Evolutionary conservation across 2,797 vertebrate genomes (phyloP), one percentile per base, ranked within the genome.

Genomic region (Enteromius trimaculatus): DNA sequence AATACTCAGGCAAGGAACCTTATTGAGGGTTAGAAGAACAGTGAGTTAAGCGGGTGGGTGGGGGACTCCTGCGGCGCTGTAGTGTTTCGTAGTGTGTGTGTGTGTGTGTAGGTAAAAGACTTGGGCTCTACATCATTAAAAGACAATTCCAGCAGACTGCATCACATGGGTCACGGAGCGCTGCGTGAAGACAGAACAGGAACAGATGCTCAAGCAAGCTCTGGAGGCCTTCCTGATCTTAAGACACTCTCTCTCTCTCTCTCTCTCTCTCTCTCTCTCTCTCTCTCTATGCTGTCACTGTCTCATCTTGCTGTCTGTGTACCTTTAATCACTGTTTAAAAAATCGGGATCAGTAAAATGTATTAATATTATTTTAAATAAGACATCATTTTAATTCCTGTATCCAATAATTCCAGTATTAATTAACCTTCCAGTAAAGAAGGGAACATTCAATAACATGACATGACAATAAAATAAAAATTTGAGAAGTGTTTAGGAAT

Each of bases 171-270:
- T 88, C 84, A 83, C 42, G 6, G 65, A 74, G 84, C n/a, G 55
- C 58, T 39, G 72, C 37, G 11, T 69, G 77, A 60, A 80, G 69
- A 62, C 51, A 69, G 69, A 79, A 62, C 78, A 85, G 65, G 77
- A 88, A 80, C 87, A 89, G 87, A 87, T 89, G 87, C 86, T 87
- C 51, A 29, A 29, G 77, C 47, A 66, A 74, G 53, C 72, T 84
- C 64, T 64, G 17, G 77, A 85, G 86, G 81, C 60, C 70, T 31
- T 68, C 26, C 49, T 55, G 72, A 79, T 58, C 70, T 68, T 78
- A 85, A 84, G 44, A 80, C 51, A 19, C 44, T 1, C 70, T 4
- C 31, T 6, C 13, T 16, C 23, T 17, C 13, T 44, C 42, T 42
- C 8, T 9, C 8, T 42, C 39, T 42, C 42, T 39, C 37, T 39